Base-by-base conservation (phyloP, 1,140 invertebrate species). In the Nebria ingens region DNA sequence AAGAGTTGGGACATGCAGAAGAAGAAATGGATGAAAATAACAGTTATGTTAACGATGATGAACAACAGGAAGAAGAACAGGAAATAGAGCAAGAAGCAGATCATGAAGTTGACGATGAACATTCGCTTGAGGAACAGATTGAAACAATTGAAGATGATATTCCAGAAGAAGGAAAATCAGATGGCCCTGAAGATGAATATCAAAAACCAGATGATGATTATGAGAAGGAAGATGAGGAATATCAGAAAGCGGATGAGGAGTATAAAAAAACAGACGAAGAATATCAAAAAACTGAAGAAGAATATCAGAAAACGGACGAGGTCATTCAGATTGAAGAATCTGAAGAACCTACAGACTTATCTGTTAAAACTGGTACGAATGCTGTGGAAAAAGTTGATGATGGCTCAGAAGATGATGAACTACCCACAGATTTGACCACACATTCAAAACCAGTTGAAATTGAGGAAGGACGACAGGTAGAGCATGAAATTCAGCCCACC, bases 391-490 rank as follows among this genome's bases (percentile, higher is more conserved):
- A 52, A 58, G 49, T 58, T 42, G 58, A 60, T 56, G 61, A 61
- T 67, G 61, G 60, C 66, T 9, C n/a, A 42, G 38, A 56, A 29
- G 69, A 71, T 21, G 71, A 74, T 52, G 63, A 73, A 49, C 61
- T 66, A 51, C 71, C 75, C 1, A 78, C 76, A 12, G 77, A 79
- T 66, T 62, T 76, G 52, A 73, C 71, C 53, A 60, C 63, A 51
- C 21, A 55, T 20, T 17, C 56, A 21, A 52, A 25, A 52, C n/a
- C 45, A 23, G 1, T 15, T 3, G 55, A 54, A 20, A 56, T 66
- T 50, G 61, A 51, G 29, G 67, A 66, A 52, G 45, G 59, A 3
- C 67, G 68, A 53, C 64, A 71, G 70, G 61, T 68, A 54, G 64
- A 64, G 34, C 59, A 65, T 22, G 60, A 25, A 64, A 67, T 53